Base-by-base conservation (phyloP, 2,888 invertebrate species). In the Scaptodrosophila latifasciaeformis region DNA sequence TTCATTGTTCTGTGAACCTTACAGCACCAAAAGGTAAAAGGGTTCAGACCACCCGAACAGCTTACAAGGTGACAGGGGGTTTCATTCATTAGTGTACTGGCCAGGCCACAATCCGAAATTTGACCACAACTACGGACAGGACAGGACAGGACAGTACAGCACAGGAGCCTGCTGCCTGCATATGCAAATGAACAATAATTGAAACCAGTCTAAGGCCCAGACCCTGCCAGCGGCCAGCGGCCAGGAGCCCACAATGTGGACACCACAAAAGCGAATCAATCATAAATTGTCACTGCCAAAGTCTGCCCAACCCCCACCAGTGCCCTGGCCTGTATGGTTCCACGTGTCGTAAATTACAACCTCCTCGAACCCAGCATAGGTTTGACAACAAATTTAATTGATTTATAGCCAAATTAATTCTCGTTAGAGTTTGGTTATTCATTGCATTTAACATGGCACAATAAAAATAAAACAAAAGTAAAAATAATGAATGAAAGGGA, bases 151-250 rank as follows among this genome's bases (percentile, higher is more conserved):
- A 30, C 2, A 13, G 13, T 34, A 0, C 13, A 15, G 13, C 4
- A 34, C 13, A 34, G 13, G 13, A 34, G 15, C 34, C 2, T 5
- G n/a, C 13, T 13, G 18, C 18, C 10, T 2, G n/a, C 21, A n/a
- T 64, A 74, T 74, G 72, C 79, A 74, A 74, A 79, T 79, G 76
- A 61, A 62, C 57, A 54, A 53, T 66, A 56, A 54, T 42, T 56
- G 43, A 2, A n/a, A n/a, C 13, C 6, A 37, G 15, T 13, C 18
- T 6, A 15, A 6, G 12, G 18, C n/a, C n/a, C n/a, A n/a, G n/a
- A n/a, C n/a, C n/a, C n/a, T n/a, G n/a, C n/a, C n/a, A 12, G 15
- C 6, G 34, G 5, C 24, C 24, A 24, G 24, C 24, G 4, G 24
- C 24, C 24, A 24, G n/a, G n/a, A n/a, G n/a, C n/a, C n/a, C n/a